phyloP scores from a whole-genome alignment of 2,113 vertebrate species.

The Syrmaticus mikado region DNA sequence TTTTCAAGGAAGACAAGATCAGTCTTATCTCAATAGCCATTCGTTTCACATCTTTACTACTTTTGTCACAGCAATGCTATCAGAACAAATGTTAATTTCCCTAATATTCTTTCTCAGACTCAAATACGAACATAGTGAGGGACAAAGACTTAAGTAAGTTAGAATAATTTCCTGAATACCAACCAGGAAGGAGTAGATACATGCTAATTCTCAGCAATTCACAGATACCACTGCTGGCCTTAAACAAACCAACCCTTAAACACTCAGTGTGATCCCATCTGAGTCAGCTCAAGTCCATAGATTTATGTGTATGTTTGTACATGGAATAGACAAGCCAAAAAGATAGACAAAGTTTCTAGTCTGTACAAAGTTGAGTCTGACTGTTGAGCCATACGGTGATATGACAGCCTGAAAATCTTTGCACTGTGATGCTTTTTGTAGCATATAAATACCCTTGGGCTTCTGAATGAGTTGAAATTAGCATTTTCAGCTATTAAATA shows the following conservation, averaged over 20 bases:
- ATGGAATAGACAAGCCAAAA: not conserved
- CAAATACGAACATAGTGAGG: conserved; percentile 7
- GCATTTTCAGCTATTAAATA: not conserved
- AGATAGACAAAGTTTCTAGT: not conserved
- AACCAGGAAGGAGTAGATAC: not conserved
- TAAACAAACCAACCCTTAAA: not conserved
- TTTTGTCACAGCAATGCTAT: conserved; percentile 26
- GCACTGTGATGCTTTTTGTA: not conserved
- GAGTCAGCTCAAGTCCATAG: not conserved
- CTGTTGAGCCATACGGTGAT: not conserved
- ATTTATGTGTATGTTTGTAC: not conserved
- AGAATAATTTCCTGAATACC: conserved; percentile 32
- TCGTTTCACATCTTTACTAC: conserved; percentile 29
- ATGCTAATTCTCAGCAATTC: not conserved
- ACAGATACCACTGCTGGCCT: not conserved
- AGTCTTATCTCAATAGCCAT: conserved; percentile 33
- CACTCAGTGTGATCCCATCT: not conserved
- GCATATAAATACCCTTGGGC: not conserved
- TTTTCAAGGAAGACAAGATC: conserved; percentile 46
- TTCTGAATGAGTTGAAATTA: not conserved
- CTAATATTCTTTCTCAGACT: conserved; percentile 22
- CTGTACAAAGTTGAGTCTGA: not conserved
- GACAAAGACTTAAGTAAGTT: conserved; percentile 24
- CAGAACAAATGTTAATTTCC: conserved; percentile 46
- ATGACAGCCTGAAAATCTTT: not conserved